Base-by-base conservation (phyloP, 2,797 vertebrate genomes). In the Potorous gilbertii region DNA sequence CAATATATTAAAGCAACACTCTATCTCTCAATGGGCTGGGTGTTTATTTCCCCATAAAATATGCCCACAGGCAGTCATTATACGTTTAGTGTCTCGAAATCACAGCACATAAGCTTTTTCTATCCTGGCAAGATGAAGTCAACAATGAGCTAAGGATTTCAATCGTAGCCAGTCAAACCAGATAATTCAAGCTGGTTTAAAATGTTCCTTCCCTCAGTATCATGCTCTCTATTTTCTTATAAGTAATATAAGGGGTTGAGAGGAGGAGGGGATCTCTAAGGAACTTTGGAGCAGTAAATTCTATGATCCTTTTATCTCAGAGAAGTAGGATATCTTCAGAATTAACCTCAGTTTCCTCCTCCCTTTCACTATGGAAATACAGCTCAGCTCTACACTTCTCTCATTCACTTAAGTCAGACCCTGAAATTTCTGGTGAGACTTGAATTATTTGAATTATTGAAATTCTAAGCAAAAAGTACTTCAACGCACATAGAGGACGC, bases 1-100 rank as follows among this genome's bases (percentile, higher is more conserved):
- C 91, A 96, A 97, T 98, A 97, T 95, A 98, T 97, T 97, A 98
- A 97, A 97, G 95, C 93, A 90, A 96, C 95, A 81, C 96, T 95
- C 93, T 98, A 96, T 93, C 97, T 98, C 96, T 98, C 97, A 97
- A 96, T 97, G 97, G 96, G 54, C 95, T 95, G 52, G 93, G 95
- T 96, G 94, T 97, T 97, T 97, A 98, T 97, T 97, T 96, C 97
- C 93, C 96, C 93, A 97, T 97, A 97, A 98, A 98, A 97, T 96
- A 97, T 95, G 96, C 96, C 96, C 93, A 95, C 54, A 94, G 97
- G 96, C 98, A 96, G 66, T 54, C 54, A 55, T 90, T 54, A 54
- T 90, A 90, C 92, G 96, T 96, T 97, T 94, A 96, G 90, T 94
- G 54, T 96, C 95, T 97, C 97, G 96, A 97, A 97, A 97, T 96